Conservation (phyloP, 1,140 invertebrate genomes). For the Mactra quadrangularis region DNA sequence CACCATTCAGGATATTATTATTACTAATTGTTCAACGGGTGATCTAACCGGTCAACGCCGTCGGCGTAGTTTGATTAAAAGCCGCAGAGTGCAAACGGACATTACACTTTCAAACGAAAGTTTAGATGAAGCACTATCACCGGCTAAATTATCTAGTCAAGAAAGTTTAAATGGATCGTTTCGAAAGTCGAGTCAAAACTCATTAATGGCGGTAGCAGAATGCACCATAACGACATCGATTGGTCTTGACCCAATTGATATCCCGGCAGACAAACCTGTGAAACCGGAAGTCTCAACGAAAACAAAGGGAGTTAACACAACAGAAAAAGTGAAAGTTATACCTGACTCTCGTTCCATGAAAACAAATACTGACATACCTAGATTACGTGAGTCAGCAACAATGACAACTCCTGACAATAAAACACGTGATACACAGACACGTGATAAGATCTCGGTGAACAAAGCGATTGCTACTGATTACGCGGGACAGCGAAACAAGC, state of each 20-base stretch:
- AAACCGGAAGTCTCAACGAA: slow-evolving; percentile 30
- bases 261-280: slow-evolving; percentile 12
- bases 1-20: slow-evolving; percentile 66
- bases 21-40: slow-evolving; percentile 61
- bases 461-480: slow-evolving; percentile 69
- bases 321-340: slow-evolving; percentile 35
- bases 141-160: slow-evolving; percentile 25
- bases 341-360: slow-evolving; percentile 24
- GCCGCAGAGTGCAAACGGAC: slow-evolving; percentile 77
- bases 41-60: slow-evolving; percentile 57
- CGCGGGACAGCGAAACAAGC: slow-evolving; percentile 70
- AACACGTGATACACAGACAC: slow-evolving; percentile 70
- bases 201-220: slow-evolving; percentile 58
- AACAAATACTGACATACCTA: slow-evolving; percentile 54
- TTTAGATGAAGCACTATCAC: slow-evolving; percentile 40
- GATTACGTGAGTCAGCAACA: slow-evolving; percentile 53
- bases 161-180: slow-evolving; percentile 56
- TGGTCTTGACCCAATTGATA: slow-evolving; percentile 63
- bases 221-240: slow-evolving; percentile 50
- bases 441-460: slow-evolving; percentile 28
- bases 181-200: slow-evolving; percentile 54
- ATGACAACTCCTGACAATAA: slow-evolving; percentile 56
- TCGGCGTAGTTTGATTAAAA: slow-evolving; percentile 71
- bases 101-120: slow-evolving; percentile 65
- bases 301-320: slow-evolving; percentile 48